Evolutionary conservation across 1,140 invertebrate genomes (phyloP), one percentile per base, ranked within the genome.

Genomic region (Drosophila littoralis): DNA sequence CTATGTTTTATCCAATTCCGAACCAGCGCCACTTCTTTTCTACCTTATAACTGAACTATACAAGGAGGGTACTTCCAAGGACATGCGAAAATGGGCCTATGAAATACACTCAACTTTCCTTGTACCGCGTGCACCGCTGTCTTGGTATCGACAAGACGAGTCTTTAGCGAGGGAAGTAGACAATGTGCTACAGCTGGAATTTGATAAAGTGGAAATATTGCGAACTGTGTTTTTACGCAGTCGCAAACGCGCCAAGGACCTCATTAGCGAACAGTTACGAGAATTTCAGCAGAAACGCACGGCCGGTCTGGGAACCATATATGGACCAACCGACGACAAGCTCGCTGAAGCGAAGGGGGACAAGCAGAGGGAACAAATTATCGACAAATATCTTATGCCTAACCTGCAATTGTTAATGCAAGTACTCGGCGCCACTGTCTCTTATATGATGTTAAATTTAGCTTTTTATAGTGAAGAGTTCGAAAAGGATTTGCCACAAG

Each of bases 31-130:
- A 92, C 93, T 97, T 92, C 94, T 98, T 67, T 98, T 98, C 92
- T 97, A 97, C 93, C 94, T 98, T 69, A 95, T 98, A 91, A 97
- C 97, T 15, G 96, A 97, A 91, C 93, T 96, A 36, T 98, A 97
- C 92, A 96, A 97, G 90, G 95, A 97, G 91, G 96, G 96, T 35
- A 97, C 95, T 83, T 94, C 94, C 38, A 98, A 98, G 93, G 97
- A 98, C 90, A 94, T 99, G 95, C 95, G 96, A 61, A 97, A 98
- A 92, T 99, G 98, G 98, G 98, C 98, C 33, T 99, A 99, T 93
- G 98, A 99, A 94, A 98, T 99, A 86, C 97, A 98, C 93, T 99
- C 98, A 60, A 98, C 97, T 86, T 99, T 99, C 94, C 93, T 99
- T 65, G 96, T 98, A 81, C 97, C 97, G 82, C 95, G 96, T 86